Evolutionary conservation across 2,888 invertebrate genomes (phyloP), one percentile per base, ranked within the genome.

Genomic region (Amblyjoppa proteus): DNA sequence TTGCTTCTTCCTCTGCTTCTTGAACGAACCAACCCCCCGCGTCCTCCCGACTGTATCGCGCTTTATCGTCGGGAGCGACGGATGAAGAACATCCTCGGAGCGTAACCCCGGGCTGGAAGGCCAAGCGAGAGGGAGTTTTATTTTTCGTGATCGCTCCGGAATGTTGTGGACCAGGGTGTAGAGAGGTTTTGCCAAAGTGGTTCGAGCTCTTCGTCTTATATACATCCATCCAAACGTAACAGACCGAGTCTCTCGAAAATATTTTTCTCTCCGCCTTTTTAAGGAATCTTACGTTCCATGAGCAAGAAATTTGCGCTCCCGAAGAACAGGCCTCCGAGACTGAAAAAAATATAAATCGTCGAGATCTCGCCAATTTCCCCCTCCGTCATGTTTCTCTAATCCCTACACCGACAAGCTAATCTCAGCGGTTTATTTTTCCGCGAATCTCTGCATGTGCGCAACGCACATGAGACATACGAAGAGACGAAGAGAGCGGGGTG

Each of bases 21-120:
- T 58, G 51, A 68, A 53, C 69, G 49, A 31, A 38, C 41, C 58
- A 20, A 49, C 20, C 64, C 41, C 31, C 70, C 56, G 38, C 31
- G n/a, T 31, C 31, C 49, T 28, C 41, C 28, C 76, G 34, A 76
- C 74, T 56, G 69, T 84, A 56, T 81, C 81, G 68, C 74, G 85
- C 83, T 86, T 86, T 80, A 87, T 83, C 86, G 80, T 82, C 66
- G 68, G 75, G 86, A 79, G 84, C 78, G 85, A 87, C 77, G 85
- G 85, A 88, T 86, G 87, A 88, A 83, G 87, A 87, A 87, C 83
- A 84, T 87, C 85, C 64, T 77, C 66, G 61, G 68, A 85, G 82
- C 70, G 82, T 81, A 71, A 74, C 83, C 84, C 85, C 61, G 51
- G 84, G 80, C 70, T 53, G 64, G 77, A 84, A 81, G 77, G 81